Base-by-base conservation (phyloP, 2,888 invertebrate genomes). In the Papilio protenor region DNA sequence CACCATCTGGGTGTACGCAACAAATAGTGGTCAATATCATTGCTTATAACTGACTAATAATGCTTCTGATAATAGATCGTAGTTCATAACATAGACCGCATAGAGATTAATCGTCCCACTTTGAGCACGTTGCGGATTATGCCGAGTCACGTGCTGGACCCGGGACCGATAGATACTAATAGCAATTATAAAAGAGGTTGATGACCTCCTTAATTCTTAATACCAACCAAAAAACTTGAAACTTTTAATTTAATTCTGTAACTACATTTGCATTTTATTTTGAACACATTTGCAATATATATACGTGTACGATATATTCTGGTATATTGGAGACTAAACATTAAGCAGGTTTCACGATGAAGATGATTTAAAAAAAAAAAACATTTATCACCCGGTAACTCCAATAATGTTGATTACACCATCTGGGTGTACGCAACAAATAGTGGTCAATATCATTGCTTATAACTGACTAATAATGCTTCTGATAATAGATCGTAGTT, bases 71-170 rank as follows among this genome's bases (percentile, higher is more conserved):
- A 59, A 52, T 27, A 61, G 61, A 71, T 49, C 70, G 27, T 64
- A 76, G 72, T 72, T 61, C 8, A 49, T 52, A 72, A 72, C 72
- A 64, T 61, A 59, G 18, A 72, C 76, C 72, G 33, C 71, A 72
- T 27, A 59, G 21, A n/a, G 72, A 72, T 49, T 72, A 66, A 21
- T 73, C 23, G 40, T 57, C 0, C 57, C 73, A 77, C 77, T 74
- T 57, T 52, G 72, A 57, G 49, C 57, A 64, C 81, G 83, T 83
- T 82, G 82, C 84, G 85, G 89, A 90, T 91, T 91, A 91, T 90
- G 91, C 87, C 80, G 82, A 85, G 89, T 86, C 91, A 91, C 91
- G 91, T 89, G 90, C 84, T 76, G 81, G 79, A 73, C 85, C 79
- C 81, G 82, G 81, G 81, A n/a, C 45, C 84, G 85, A 83, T 84